Evolutionary conservation across 2,113 vertebrate genomes (phyloP).

Genomic region (Larimichthys polyactis): DNA sequence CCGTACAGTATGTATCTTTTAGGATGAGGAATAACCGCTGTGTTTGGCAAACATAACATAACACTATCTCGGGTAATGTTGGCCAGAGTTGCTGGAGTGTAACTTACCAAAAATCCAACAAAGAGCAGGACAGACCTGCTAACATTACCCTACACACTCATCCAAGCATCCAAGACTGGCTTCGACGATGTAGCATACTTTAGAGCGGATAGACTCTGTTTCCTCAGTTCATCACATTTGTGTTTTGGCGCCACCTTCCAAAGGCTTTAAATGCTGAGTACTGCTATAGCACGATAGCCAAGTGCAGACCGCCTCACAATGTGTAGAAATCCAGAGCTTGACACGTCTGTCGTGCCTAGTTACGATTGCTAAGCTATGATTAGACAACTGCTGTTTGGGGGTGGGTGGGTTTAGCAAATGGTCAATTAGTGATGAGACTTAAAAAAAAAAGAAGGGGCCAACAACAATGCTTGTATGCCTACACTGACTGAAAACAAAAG

Average conservation of each 20-base stretch:
- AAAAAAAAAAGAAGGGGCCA: slow-evolving; percentile 17
- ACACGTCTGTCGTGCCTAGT: neutral
- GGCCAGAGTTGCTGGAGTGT: neutral
- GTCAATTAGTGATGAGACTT: slow-evolving; percentile 4
- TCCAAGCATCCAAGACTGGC: neutral
- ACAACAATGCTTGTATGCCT: slow-evolving; percentile 16
- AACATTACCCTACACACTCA: slow-evolving; percentile 2
- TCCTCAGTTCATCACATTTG: neutral
- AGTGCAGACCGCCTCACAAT: neutral
- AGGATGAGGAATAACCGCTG: neutral
- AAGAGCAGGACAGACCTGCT: neutral
- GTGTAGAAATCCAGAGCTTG: neutral
- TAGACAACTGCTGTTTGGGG: neutral
- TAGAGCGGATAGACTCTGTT: neutral
- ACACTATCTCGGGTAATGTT: neutral
- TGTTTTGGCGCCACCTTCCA: neutral
- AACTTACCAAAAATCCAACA: slow-evolving; percentile 2
- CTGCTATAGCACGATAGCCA: neutral
- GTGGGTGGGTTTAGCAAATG: neutral
- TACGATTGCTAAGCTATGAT: slow-evolving; percentile 9
- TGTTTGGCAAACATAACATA: slow-evolving; percentile 1
- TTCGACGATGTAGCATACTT: neutral
- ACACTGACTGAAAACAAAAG: slow-evolving; percentile 43
- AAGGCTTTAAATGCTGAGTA: neutral
- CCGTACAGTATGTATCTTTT: neutral